phyloP scores from a whole-genome alignment of 2,113 vertebrate genomes.

The Cephalophus harveyi region DNA sequence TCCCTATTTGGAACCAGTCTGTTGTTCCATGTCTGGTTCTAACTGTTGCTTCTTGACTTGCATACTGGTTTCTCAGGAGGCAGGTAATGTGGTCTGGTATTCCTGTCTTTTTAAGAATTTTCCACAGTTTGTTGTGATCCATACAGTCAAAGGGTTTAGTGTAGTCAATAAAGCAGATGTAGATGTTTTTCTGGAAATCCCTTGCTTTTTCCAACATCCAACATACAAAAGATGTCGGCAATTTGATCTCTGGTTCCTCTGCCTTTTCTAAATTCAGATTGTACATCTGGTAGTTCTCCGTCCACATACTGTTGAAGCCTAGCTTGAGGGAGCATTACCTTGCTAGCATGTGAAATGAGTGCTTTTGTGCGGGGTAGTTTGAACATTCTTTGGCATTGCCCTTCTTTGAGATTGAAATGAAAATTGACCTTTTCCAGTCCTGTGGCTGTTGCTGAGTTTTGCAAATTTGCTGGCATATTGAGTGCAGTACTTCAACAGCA shows the following conservation, averaged over 20 bases:
- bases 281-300: background rate
- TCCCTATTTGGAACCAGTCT: background rate
- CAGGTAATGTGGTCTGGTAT: background rate
- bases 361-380: background rate
- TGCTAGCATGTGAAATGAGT: background rate
- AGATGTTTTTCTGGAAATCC: background rate
- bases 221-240: background rate
- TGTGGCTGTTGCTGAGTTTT: background rate
- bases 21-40: background rate
- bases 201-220: background rate
- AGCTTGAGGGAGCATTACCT: background rate
- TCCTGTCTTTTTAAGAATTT: background rate
- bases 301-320: background rate
- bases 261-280: background rate
- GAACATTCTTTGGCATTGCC: background rate
- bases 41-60: background rate
- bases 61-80: background rate
- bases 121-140: background rate
- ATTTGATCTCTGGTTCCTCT: background rate
- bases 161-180: background rate
- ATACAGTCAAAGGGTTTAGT: background rate
- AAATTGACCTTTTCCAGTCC: background rate
- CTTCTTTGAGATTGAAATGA: background rate
- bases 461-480: background rate
- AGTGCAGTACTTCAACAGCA: background rate